Percentiles rank a stretch among this genome's conserved stretches.
phyloP scores from a whole-genome alignment of 1,140 invertebrate genomes.

The Drosophila busckii region DNA sequence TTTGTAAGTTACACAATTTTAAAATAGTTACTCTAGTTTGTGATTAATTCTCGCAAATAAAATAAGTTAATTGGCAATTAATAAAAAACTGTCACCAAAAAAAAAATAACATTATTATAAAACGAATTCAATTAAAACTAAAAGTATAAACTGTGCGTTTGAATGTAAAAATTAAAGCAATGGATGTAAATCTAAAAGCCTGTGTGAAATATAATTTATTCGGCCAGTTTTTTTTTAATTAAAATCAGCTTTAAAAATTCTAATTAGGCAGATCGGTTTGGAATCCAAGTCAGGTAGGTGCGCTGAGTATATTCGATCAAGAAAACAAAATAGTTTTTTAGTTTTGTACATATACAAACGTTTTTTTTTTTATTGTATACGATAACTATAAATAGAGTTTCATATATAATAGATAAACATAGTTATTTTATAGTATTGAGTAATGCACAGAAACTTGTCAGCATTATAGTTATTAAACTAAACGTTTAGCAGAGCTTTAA shows the following conservation, averaged over 20 bases:
- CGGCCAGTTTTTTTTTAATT: too few species aligned
- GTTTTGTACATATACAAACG: slow-evolving; percentile 69
- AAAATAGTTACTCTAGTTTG: slow-evolving; percentile 49
- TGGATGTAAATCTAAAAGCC: too few species aligned
- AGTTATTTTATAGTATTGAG: slow-evolving; percentile 57
- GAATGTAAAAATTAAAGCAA: slow-evolving; percentile 59
- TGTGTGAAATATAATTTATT: too few species aligned
- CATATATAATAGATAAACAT: slow-evolving; percentile 42
- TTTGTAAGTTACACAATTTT: slow-evolving; percentile 16
- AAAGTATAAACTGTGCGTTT: slow-evolving; percentile 39
- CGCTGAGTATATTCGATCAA: too few species aligned
- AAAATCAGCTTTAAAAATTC: too few species aligned
- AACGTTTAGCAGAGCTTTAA: slow-evolving; percentile 37
- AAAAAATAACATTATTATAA: slow-evolving; percentile 30
- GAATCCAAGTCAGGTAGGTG: slow-evolving; percentile 13
- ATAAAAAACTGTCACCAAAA: slow-evolving; percentile 58
- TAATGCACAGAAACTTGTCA: slow-evolving; percentile 65
- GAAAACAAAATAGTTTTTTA: slow-evolving; percentile 15
- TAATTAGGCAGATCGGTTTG: too few species aligned
- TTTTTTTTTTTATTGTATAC: slow-evolving; percentile 55
- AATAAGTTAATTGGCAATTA: slow-evolving; percentile 27
- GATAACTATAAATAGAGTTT: slow-evolving; percentile 49
- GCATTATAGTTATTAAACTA: slow-evolving; percentile 59
- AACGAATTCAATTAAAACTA: slow-evolving; percentile 62
- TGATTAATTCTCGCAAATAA: slow-evolving; percentile 47